These are phyloP conservation scores for Esperia sulphurella DNA, from an alignment of 2,888 invertebrate species.

Conservation along the genomic window DNA sequence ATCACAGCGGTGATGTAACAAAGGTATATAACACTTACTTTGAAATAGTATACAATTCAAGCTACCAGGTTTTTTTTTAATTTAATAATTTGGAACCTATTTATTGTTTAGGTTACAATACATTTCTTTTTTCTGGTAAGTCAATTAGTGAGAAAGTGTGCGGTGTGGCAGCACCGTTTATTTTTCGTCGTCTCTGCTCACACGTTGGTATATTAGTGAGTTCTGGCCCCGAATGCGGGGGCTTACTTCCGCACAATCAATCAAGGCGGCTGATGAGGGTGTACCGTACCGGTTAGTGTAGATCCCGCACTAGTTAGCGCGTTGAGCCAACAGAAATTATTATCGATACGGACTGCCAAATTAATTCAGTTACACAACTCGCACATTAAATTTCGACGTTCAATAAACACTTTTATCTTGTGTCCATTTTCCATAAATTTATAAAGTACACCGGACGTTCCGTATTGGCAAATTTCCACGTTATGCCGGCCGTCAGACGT, in stretches of 20 bases:
- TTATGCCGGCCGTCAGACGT: conserved; percentile 36
- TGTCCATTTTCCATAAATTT: conserved; percentile 64
- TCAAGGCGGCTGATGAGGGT: conserved; percentile 62
- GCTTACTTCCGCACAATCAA: conserved; percentile 70
- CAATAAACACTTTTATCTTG: conserved; percentile 58
- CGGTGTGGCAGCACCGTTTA: conserved; percentile 11
- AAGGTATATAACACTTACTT: too few relatives aligned
- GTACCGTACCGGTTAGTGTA: conserved; percentile 47
- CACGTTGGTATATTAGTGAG: conserved; percentile 28
- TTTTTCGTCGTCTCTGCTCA: conserved; percentile 8
- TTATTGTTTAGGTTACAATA: too few relatives aligned
- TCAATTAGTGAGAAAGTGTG: not conserved
- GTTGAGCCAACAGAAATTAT: conserved; percentile 41
- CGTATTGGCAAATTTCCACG: conserved; percentile 57
- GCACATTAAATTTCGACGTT: conserved; percentile 42
- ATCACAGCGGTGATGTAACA: too few relatives aligned
- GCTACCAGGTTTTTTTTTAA: too few relatives aligned
- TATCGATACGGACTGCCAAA: conserved; percentile 39
- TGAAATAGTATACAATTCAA: too few relatives aligned
- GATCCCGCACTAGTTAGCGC: conserved; percentile 47
- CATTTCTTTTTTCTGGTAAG: too few relatives aligned
- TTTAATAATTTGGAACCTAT: too few relatives aligned
- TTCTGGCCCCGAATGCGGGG: conserved; percentile 34
- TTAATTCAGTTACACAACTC: conserved; percentile 44
- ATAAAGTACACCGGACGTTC: conserved; percentile 50